Percentiles rank a stretch among this genome's conserved stretches.
Conservation (phyloP, 2,888 invertebrate species). For the Atethmia centrago region DNA sequence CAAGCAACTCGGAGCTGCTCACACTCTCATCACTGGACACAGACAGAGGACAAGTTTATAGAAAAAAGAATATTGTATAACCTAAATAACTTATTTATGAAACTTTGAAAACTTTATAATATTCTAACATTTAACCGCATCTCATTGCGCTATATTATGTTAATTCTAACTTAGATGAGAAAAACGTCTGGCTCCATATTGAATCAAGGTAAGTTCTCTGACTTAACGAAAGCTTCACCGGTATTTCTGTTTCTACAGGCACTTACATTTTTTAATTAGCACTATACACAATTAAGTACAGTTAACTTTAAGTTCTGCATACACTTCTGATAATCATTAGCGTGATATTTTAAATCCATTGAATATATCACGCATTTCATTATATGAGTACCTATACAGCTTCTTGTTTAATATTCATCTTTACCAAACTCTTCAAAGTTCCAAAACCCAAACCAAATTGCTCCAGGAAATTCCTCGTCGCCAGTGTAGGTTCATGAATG, state of each 20-base stretch:
- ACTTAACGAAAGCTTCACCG: background rate
- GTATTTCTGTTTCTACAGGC: background rate
- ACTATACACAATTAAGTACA: too few relatives aligned
- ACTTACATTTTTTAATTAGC: background rate
- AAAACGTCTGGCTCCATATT: background rate
- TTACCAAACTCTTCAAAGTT: background rate
- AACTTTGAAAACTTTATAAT: background rate
- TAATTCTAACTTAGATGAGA: background rate
- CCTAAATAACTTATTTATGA: background rate
- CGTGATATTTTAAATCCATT: background rate
- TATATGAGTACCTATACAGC: background rate
- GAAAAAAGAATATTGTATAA: background rate
- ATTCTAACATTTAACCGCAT: background rate
- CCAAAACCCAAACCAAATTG: background rate
- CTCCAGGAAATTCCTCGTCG: background rate
- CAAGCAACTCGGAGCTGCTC: background rate
- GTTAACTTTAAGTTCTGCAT: background rate
- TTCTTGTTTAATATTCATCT: background rate
- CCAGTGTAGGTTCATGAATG: background rate
- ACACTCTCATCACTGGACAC: background rate
- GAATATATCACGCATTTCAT: background rate
- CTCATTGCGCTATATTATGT: background rate
- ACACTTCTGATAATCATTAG: background rate
- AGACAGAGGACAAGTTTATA: background rate
- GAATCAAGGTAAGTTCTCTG: slow-evolving; percentile 7